Conservation (phyloP, 2,888 invertebrate genomes). For the Lathronympha strigana region DNA sequence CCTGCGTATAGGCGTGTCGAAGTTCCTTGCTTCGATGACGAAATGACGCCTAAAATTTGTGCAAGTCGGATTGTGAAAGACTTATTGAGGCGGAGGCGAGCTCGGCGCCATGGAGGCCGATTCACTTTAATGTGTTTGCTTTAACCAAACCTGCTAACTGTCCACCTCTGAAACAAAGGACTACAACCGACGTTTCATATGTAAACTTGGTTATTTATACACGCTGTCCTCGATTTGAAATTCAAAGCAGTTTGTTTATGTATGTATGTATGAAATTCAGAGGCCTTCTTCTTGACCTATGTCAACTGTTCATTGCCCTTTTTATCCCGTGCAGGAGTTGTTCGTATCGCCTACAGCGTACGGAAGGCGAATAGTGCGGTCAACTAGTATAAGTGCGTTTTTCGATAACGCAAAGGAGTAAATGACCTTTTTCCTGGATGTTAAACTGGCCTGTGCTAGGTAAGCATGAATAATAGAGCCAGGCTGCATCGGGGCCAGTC, state of each 20-base stretch:
- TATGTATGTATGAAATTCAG: constrained; percentile 28
- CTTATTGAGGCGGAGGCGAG: constrained; percentile 69
- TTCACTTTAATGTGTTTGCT: constrained; percentile 45
- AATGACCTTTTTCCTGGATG: background rate
- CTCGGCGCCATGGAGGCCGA: constrained; percentile 60
- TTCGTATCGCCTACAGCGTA: background rate
- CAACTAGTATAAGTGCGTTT: background rate
- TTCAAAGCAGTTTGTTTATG: constrained; percentile 21
- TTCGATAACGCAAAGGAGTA: background rate
- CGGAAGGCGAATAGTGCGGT: background rate
- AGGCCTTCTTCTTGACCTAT: constrained; percentile 36
- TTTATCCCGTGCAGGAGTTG: constrained; percentile 20
- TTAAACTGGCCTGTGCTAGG: background rate
- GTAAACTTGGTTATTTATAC: constrained; percentile 22
- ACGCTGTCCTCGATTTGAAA: constrained; percentile 24
- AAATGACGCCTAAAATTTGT: constrained; percentile 73
- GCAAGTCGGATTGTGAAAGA: constrained; percentile 80
- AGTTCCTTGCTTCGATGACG: constrained; percentile 66
- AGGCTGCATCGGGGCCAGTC: constrained; percentile 9
- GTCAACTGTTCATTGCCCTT: constrained; percentile 35
- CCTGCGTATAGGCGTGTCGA: constrained; percentile 71
- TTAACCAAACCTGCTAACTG: constrained; percentile 25
- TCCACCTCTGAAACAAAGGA: constrained; percentile 27
- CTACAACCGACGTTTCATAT: constrained; percentile 21
- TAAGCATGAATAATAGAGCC: background rate